Conservation (phyloP, 2,888 invertebrate genomes). For the Sepioteuthis lessoniana region DNA sequence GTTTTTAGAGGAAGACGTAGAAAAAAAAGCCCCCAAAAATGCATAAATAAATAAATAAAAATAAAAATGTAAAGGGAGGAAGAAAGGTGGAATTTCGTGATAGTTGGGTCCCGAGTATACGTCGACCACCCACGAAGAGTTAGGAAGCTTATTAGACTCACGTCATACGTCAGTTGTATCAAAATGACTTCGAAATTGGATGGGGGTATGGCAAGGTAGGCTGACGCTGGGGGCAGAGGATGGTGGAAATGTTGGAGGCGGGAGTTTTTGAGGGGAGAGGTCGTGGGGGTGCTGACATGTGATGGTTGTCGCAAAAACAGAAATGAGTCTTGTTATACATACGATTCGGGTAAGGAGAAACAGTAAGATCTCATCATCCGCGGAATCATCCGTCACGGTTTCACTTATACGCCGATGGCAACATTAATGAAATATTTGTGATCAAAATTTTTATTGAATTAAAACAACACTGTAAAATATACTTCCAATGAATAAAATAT, state of each 20-base stretch:
- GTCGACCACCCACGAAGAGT: background rate
- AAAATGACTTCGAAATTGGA: conserved; percentile 23
- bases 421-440: too few species aligned
- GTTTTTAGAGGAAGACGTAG: background rate
- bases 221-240: too few species aligned
- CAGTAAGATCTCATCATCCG: background rate
- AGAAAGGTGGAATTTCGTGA: background rate
- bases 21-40: too few species aligned
- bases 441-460: too few species aligned
- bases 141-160: background rate
- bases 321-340: background rate
- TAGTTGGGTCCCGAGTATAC: background rate
- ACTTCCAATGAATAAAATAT: background rate
- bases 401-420: too few species aligned
- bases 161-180: background rate
- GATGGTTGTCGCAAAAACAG: background rate
- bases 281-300: background rate
- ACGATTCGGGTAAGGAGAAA: background rate
- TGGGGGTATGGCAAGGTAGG: background rate
- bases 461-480: too few species aligned
- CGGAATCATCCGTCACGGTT: too few species aligned
- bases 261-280: background rate
- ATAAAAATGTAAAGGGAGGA: background rate
- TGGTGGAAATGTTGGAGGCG: background rate
- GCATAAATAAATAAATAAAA: too few species aligned